Conservation (phyloP, 2,113 vertebrate species). For the human region GRCh38 chr6:129498001-129498500, state of each 20-base stretch:
- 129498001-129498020: not conserved
- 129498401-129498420: conserved; percentile 15
- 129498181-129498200: not conserved
- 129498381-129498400: conserved; percentile 30
- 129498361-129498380: not conserved
- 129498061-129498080: not conserved
- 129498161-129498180: conserved; percentile 33
- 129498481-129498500: not conserved
- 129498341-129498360: conserved; percentile 29
- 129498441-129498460: not conserved
- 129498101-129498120: not conserved
- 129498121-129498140: not conserved
- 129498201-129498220: not conserved
- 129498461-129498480: not conserved
- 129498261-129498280: not conserved
- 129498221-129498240: not conserved
- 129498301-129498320: conserved; percentile 8
- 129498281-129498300: not conserved
- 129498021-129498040: not conserved
- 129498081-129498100: not conserved
- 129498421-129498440: not conserved
- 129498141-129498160: not conserved
- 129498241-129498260: not conserved
- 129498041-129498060: not conserved
- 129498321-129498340: not conserved